Conservation (phyloP, 1,140 invertebrate species). For the Pogonognathellus flavescens region DNA sequence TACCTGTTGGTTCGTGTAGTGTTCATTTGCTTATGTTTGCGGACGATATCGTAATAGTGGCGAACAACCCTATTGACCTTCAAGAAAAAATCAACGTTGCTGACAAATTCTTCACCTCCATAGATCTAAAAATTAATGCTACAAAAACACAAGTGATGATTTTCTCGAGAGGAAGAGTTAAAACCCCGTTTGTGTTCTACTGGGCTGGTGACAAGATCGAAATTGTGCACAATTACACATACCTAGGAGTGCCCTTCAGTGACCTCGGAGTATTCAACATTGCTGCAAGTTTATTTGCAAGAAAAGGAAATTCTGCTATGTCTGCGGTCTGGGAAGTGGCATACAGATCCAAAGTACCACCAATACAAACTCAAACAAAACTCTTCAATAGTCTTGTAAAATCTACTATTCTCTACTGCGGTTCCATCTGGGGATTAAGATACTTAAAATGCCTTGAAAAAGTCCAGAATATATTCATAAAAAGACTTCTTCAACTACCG, state of each 20-base stretch:
- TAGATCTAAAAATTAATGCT: constrained; percentile 14
- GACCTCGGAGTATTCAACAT: neutral
- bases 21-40: constrained; percentile 41
- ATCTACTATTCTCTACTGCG: neutral
- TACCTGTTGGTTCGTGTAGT: neutral
- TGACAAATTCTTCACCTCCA: neutral
- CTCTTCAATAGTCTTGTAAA: neutral
- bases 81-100: constrained; percentile 8
- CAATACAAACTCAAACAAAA: neutral
- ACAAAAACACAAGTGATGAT: constrained; percentile 52
- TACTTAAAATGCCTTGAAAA: neutral
- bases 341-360: neutral
- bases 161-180: constrained; percentile 14
- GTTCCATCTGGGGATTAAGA: neutral
- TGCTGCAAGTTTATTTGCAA: neutral
- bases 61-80: neutral
- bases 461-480: neutral
- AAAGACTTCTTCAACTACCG: neutral
- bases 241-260: constrained; percentile 25
- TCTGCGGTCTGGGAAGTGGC: neutral
- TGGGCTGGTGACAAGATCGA: constrained; percentile 44
- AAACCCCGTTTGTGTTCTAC: neutral
- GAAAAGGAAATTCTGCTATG: neutral
- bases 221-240: constrained; percentile 33
- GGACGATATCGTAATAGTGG: constrained; percentile 49